These are phyloP conservation scores for Rhamnusium bicolor DNA, from an alignment of 2,888 invertebrate genomes.

Conservation along the genomic window DNA sequence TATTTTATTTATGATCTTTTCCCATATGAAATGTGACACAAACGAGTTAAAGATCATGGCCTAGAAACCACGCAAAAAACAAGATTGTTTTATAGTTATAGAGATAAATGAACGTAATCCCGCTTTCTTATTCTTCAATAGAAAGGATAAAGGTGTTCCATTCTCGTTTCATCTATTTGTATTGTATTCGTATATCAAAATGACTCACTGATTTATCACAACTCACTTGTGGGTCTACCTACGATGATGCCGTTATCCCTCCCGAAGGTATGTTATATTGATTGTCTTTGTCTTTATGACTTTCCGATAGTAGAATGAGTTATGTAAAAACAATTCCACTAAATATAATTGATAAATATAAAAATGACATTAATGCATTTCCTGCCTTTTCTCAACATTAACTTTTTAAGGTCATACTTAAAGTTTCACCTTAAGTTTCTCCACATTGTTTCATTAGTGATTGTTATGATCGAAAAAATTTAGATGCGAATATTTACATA, in stretches of 20 bases:
- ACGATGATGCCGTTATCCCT: background rate
- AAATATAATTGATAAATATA: too few species aligned
- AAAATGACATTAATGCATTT: too few species aligned
- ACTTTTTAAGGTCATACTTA: too few species aligned
- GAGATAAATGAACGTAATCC: background rate
- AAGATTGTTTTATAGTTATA: conserved; percentile 1
- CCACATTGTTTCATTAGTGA: too few species aligned
- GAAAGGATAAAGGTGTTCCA: background rate
- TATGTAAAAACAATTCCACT: too few species aligned
- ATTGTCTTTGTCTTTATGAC: background rate
- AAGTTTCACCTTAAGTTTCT: too few species aligned
- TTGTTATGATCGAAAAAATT: too few species aligned
- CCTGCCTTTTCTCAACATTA: too few species aligned
- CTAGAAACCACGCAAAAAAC: conserved; percentile 22
- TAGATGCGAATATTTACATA: too few species aligned
- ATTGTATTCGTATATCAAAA: background rate
- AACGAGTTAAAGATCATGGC: conserved; percentile 16
- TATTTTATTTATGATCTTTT: background rate
- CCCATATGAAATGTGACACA: background rate
- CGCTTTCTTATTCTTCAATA: conserved; percentile 6
- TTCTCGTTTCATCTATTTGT: background rate
- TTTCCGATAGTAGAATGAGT: background rate
- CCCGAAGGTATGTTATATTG: background rate
- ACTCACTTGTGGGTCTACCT: background rate
- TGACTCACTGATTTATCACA: background rate